Evolutionary conservation across 2,888 invertebrate species (phyloP).

Genomic region (Ecdyonurus torrentis): DNA sequence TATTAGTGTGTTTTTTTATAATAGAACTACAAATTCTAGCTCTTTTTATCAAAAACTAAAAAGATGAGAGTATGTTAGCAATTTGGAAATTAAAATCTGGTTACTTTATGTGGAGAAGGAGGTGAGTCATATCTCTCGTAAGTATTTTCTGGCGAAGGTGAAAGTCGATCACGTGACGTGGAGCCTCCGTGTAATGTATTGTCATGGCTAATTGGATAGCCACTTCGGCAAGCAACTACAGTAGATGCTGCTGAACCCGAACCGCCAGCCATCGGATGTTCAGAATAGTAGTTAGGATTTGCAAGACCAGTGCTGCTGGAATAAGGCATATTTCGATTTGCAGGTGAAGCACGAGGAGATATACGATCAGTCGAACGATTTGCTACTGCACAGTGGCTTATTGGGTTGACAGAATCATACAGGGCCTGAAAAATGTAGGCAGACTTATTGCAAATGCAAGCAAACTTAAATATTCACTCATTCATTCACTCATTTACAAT

Average conservation of each 20-base stretch:
- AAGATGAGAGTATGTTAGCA: too few species aligned
- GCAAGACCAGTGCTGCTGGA: conserved; percentile 9
- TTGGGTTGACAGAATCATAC: conserved; percentile 18
- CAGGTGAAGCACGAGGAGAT: neutral
- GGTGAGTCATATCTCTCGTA: conserved; percentile 19
- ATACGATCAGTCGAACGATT: neutral
- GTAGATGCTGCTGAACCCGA: neutral
- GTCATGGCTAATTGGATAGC: neutral
- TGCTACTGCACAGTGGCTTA: neutral
- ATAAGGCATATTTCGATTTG: neutral
- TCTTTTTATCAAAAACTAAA: too few species aligned
- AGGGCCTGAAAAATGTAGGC: conserved; percentile 18
- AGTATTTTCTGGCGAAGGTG: conserved; percentile 15
- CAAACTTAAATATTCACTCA: too few species aligned
- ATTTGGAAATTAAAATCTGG: conserved; percentile 19
- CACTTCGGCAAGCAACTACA: neutral
- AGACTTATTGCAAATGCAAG: too few species aligned
- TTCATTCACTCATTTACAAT: too few species aligned
- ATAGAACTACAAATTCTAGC: too few species aligned
- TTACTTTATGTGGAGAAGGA: conserved; percentile 19
- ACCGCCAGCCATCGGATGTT: conserved; percentile 12
- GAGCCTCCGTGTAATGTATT: neutral
- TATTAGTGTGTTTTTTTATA: too few species aligned
- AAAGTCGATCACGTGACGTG: neutral
- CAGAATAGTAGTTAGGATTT: conserved; percentile 19